phyloP scores from a whole-genome alignment of 2,888 invertebrate genomes.

The Rhaphigaster nebulosa region DNA sequence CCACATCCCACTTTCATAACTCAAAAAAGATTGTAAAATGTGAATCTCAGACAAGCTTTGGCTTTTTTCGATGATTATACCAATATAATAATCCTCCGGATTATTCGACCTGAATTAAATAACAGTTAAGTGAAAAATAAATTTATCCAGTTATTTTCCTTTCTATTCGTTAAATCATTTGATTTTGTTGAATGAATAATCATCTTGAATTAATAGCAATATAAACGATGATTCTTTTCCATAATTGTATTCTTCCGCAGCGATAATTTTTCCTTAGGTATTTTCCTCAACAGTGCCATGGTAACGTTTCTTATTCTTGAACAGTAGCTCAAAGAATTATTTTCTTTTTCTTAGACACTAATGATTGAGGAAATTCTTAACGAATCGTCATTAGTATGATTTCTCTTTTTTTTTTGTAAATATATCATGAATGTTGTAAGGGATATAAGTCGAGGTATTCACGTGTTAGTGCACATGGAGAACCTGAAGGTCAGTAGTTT shows the following conservation, averaged over 20 bases:
- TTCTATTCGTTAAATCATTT: background rate
- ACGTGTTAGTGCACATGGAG: slow-evolving; percentile 20
- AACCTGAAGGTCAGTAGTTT: slow-evolving; percentile 13
- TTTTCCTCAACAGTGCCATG: background rate
- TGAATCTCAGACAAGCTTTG: too few species aligned
- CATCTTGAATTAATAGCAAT: background rate
- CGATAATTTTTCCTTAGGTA: background rate
- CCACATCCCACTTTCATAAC: too few species aligned
- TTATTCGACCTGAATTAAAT: too few species aligned
- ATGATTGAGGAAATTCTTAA: background rate
- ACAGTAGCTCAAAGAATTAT: background rate
- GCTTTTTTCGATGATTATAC: too few species aligned
- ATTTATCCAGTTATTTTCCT: background rate
- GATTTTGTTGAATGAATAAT: background rate
- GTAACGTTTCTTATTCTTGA: background rate
- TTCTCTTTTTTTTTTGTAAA: background rate
- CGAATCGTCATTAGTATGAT: background rate
- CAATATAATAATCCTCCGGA: too few species aligned
- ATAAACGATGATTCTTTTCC: background rate
- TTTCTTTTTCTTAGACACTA: background rate
- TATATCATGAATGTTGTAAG: background rate
- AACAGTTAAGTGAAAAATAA: background rate
- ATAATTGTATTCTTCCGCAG: background rate
- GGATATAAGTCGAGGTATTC: background rate
- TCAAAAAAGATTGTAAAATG: too few species aligned